A percentile compares a stretch with the other conserved stretches of the same genome.
phyloP scores from a whole-genome alignment of 1,140 invertebrate species.

The Sitobion miscanthi region DNA sequence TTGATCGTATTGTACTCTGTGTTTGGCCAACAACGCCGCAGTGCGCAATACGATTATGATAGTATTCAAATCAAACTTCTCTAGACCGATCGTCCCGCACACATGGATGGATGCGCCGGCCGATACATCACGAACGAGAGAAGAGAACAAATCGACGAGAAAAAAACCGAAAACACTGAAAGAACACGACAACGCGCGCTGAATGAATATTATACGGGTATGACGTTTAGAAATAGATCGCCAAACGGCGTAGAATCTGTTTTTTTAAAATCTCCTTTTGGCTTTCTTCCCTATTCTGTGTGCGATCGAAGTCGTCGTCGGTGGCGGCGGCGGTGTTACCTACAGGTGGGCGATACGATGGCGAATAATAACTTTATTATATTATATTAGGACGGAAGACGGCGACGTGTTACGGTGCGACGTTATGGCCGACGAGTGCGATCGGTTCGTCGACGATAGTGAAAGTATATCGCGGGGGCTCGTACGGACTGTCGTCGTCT shows the following conservation, averaged over 20 bases:
- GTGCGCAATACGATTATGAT: neutral
- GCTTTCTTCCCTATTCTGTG: neutral
- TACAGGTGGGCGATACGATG: neutral
- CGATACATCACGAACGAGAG: neutral
- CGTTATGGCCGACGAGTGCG: conserved; percentile 3
- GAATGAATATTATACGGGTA: neutral
- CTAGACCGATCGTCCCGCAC: neutral
- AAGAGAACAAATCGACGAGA: neutral
- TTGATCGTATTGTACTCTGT: neutral
- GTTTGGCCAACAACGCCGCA: neutral
- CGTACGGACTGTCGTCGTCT: neutral
- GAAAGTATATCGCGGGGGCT: conserved; percentile 51
- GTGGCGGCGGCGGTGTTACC: too few species aligned
- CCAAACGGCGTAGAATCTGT: neutral
- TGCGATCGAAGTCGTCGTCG: neutral
- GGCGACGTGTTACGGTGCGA: neutral
- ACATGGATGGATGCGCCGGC: too few species aligned
- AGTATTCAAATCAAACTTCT: neutral
- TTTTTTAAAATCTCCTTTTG: neutral
- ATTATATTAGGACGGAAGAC: neutral
- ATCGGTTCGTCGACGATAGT: conserved; percentile 39
- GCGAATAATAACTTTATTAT: neutral
- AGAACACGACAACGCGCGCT: neutral
- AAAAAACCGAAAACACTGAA: neutral
- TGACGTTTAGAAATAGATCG: neutral